phyloP scores from a whole-genome alignment of 1,140 invertebrate genomes.

The Diachasmimorpha longicaudata region DNA sequence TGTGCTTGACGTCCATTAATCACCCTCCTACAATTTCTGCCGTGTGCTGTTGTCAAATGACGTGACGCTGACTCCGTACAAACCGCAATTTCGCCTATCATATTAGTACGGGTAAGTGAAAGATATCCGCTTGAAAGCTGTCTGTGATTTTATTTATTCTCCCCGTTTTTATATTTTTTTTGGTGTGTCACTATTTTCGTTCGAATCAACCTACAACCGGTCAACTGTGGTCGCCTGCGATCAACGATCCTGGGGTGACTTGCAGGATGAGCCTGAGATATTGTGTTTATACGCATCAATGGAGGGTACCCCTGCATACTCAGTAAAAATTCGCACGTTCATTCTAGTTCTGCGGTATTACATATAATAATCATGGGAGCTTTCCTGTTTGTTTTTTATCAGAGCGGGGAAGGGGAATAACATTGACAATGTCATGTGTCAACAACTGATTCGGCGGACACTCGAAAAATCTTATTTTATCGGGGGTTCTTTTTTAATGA shows the following conservation, averaged over 20 bases:
- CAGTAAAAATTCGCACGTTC: neutral
- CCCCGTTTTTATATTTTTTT: neutral
- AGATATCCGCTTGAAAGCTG: conserved; percentile 48
- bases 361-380: neutral
- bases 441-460: too few species aligned
- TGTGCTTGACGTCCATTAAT: conserved; percentile 13
- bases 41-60: conserved; percentile 18
- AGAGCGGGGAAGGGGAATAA: neutral
- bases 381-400: neutral
- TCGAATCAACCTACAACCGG: neutral
- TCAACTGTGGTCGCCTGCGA: conserved; percentile 35
- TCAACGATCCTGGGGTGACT: conserved; percentile 50
- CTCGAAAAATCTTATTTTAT: too few species aligned
- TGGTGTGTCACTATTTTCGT: neutral
- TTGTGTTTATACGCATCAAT: neutral
- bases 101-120: conserved; percentile 50
- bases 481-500: too few species aligned
- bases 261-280: conserved; percentile 33
- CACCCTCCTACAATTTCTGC: neutral
- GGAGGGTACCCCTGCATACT: neutral
- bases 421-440: too few species aligned
- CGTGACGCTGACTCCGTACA: neutral
- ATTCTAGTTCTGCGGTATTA: neutral
- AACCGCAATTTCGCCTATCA: conserved; percentile 21
- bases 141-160: conserved; percentile 11